These are phyloP conservation scores for Drosophila bocqueti DNA, from an alignment of 1,140 invertebrate genomes.

Conservation along the genomic window DNA sequence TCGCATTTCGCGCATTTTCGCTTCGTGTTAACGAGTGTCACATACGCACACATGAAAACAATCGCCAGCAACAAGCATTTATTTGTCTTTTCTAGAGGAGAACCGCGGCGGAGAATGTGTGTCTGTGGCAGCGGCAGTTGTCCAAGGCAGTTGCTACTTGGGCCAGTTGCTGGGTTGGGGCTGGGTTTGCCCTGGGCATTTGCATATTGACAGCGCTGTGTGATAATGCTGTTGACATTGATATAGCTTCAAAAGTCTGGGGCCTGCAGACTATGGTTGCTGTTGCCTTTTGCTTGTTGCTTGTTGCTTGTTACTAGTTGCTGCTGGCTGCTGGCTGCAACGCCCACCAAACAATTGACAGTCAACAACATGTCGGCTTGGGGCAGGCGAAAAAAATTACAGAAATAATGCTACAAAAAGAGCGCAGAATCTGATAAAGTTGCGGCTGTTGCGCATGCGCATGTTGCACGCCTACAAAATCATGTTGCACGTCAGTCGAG, in stretches of 20 bases:
- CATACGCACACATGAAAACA: constrained; percentile 58
- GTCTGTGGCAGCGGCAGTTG: constrained; percentile 6
- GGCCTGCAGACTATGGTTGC: constrained; percentile 51
- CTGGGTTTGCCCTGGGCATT: constrained; percentile 61
- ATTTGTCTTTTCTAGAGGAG: constrained; percentile 68
- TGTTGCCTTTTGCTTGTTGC: constrained; percentile 24
- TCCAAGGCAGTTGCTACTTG: constrained; percentile 32
- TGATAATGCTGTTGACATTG: constrained; percentile 83
- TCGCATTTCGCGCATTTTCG: constrained; percentile 84
- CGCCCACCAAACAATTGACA: constrained; percentile 83
- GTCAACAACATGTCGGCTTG: constrained; percentile 71
- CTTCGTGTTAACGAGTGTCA: constrained; percentile 83
- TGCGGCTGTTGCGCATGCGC: constrained; percentile 80
- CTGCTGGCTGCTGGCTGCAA: constrained; percentile 51
- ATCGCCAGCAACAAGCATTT: constrained; percentile 68
- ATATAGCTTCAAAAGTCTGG: constrained; percentile 71
- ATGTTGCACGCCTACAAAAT: constrained; percentile 85
- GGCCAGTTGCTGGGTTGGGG: constrained; percentile 27
- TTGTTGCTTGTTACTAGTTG: constrained; percentile 31
- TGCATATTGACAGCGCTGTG: constrained; percentile 79
- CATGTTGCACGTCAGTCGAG: constrained; percentile 84
- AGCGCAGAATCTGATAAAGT: constrained; percentile 77
- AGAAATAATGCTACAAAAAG: constrained; percentile 39
- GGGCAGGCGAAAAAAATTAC: constrained; percentile 41
- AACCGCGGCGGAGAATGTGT: constrained; percentile 42